A percentile compares a stretch with the other conserved stretches of the same genome.
Evolutionary conservation across 2,888 invertebrate genomes (phyloP).

Genomic region (Syritta pipiens): DNA sequence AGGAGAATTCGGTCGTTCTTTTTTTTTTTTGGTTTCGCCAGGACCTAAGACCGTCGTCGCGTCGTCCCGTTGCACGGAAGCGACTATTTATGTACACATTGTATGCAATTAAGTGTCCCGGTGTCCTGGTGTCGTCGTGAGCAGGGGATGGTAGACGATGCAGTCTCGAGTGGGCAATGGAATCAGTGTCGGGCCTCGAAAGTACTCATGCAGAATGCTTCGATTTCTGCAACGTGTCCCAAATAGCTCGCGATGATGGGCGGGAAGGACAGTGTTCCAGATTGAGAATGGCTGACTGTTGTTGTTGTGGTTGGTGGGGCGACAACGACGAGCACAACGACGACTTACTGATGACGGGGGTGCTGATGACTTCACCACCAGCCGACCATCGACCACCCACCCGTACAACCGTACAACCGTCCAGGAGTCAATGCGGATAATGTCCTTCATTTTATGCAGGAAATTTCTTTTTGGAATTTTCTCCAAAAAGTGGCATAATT

Average conservation of each 20-base stretch:
- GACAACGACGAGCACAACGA: neutral
- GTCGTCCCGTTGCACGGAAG: slow-evolving; percentile 65
- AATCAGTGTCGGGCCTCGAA: neutral
- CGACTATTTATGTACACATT: slow-evolving; percentile 66
- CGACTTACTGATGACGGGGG: neutral
- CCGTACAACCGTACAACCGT: neutral
- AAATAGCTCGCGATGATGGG: slow-evolving; percentile 34
- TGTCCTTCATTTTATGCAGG: slow-evolving; percentile 45
- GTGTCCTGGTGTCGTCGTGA: slow-evolving; percentile 57
- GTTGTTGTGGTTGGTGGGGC: too few species aligned
- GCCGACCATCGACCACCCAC: too few species aligned
- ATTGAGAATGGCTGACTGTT: too few species aligned
- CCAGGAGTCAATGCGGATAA: slow-evolving; percentile 33
- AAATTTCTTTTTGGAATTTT: slow-evolving; percentile 10
- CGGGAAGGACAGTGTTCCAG: too few species aligned
- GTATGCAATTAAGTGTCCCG: slow-evolving; percentile 67
- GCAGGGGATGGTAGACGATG: too few species aligned
- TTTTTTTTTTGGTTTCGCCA: too few species aligned
- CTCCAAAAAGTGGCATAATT: slow-evolving; percentile 58
- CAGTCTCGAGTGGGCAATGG: slow-evolving; percentile 26
- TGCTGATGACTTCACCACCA: too few species aligned
- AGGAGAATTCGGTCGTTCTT: neutral
- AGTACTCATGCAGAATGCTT: slow-evolving; percentile 47
- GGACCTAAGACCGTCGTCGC: slow-evolving; percentile 40
- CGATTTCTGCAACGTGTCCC: slow-evolving; percentile 55